Percentiles rank a stretch among this genome's conserved stretches.
phyloP scores from a whole-genome alignment of 2,888 invertebrate genomes.

The Himalopsyche kuldschensis region DNA sequence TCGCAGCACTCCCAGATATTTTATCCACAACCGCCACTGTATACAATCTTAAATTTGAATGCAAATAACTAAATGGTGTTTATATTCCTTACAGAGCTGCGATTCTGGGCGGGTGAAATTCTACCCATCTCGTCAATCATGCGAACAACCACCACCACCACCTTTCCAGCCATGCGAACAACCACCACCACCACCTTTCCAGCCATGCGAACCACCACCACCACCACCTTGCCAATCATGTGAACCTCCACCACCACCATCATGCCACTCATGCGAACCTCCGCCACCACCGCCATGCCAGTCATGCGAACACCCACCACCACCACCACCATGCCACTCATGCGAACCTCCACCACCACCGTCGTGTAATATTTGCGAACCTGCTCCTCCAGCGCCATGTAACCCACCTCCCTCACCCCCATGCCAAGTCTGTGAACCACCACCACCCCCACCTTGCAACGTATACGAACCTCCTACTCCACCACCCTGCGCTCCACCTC shows the following conservation, averaged over 20 bases:
- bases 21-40: too few relatives aligned
- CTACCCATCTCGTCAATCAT: not conserved
- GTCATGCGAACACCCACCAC: not conserved
- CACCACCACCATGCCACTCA: not conserved
- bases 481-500: not conserved
- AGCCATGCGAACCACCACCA: too few relatives aligned
- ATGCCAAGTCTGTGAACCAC: not conserved
- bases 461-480: not conserved
- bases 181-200: not conserved
- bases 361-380: not conserved
- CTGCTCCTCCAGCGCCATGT: not conserved
- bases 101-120: not conserved
- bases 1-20: too few relatives aligned
- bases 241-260: not conserved
- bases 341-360: not conserved
- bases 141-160: not conserved
- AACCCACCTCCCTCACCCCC: not conserved
- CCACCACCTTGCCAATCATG: not conserved
- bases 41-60: too few relatives aligned
- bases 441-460: not conserved
- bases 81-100: not conserved
- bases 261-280: not conserved
- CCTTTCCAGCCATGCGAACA: not conserved
- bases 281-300: not conserved
- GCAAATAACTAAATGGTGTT: not conserved